Conservation (phyloP, 2,113 vertebrate genomes). For the Pterocles orientalis region DNA sequence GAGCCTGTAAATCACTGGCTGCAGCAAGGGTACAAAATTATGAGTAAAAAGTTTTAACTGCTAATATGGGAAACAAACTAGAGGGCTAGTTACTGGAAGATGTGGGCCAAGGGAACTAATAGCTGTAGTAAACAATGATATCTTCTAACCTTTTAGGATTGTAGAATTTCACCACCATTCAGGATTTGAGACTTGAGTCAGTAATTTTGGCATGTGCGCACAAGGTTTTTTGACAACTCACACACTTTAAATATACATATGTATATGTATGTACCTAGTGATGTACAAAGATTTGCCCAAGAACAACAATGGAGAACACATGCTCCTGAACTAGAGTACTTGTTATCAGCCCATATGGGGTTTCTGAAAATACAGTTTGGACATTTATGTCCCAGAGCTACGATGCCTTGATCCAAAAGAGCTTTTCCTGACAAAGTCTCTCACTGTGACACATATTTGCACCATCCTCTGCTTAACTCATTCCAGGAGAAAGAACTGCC, state of each 20-base stretch:
- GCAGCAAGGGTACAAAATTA: neutral
- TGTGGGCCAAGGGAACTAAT: accelerated
- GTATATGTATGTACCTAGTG: neutral
- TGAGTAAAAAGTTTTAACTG: neutral
- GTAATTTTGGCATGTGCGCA: neutral
- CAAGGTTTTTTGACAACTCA: neutral
- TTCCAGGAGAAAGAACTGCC: neutral
- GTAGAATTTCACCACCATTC: neutral
- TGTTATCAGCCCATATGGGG: neutral
- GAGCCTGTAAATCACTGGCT: neutral
- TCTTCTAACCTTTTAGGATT: neutral
- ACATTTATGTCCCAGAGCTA: neutral
- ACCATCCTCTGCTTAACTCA: neutral
- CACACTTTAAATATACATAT: neutral
- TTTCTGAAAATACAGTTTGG: neutral
- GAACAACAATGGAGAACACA: neutral
- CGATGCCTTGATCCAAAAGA: neutral
- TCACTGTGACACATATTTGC: neutral
- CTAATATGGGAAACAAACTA: neutral
- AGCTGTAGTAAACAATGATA: neutral
- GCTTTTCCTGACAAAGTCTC: neutral
- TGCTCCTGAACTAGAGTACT: neutral
- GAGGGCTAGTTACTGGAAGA: neutral
- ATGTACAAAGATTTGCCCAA: neutral
- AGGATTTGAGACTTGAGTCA: neutral